Evolutionary conservation across 1,140 invertebrate genomes (phyloP), one percentile per base, ranked within the genome.

Genomic region (Macrocentrus cingulum): DNA sequence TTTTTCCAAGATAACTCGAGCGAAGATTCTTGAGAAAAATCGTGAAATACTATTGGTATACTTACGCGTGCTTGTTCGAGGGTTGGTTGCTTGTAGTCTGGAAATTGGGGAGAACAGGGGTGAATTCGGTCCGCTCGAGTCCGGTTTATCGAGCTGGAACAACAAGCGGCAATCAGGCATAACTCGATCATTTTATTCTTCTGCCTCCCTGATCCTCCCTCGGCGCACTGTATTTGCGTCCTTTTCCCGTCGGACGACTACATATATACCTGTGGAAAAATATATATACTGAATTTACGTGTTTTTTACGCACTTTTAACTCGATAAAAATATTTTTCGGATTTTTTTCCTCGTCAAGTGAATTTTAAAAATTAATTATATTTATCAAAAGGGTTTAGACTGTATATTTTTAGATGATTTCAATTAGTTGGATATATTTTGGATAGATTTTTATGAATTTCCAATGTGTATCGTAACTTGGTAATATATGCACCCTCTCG

Each of bases 161-260:
- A 73, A 73, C 71, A 73, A 73, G 70, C 71, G 70, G 70, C 71
- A 73, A 73, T 73, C 71, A 73, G 65, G 67, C 71, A 73, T 73
- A 73, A 73, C 71, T 73, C 71, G 70, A 73, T 73, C 71, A 73
- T 73, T 72, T 73, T 64, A 71, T 73, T 73, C 70, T 73, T 72
- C 66, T 68, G 62, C 59, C 61, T 64, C 63, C 56, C 54, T 65
- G 60, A 63, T 64, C 60, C 56, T 52, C 54, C 59, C 51, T 56
- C 32, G 37, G 34, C 37, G n/a, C 20, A 15, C 42, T 13, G 25
- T 36, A 7, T 20, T 11, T 25, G 16, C 22, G 46, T 23, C 36
- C 15, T 39, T 39, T 39, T 39, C 2, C 11, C 18, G 36, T 18
- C 19, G n/a, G 34, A 2, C 32, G 29, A 16, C 11, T n/a, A 19